Conservation (phyloP, 1,140 invertebrate species). For the Colletes latitarsis region DNA sequence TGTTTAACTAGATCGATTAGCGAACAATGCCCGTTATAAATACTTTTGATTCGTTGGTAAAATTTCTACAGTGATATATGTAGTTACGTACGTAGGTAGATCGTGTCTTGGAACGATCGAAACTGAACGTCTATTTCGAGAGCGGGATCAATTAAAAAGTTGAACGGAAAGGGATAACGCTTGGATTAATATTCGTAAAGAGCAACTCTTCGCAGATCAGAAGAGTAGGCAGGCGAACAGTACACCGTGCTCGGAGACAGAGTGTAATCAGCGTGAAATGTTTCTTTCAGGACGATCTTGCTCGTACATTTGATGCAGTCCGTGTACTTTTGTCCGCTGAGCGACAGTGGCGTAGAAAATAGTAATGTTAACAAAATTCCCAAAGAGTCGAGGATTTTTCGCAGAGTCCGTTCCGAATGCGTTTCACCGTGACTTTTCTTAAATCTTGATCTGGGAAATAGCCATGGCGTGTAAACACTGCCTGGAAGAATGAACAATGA, state of each 20-base stretch:
- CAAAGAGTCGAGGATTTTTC: neutral
- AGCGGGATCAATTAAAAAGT: slow-evolving; percentile 27
- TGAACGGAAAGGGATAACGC: slow-evolving; percentile 22
- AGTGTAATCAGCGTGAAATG: slow-evolving; percentile 69
- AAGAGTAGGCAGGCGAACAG: slow-evolving; percentile 26
- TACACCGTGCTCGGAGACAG: slow-evolving; percentile 36
- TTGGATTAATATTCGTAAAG: slow-evolving; percentile 52
- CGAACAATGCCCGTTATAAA: too few species aligned
- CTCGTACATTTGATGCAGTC: slow-evolving; percentile 51
- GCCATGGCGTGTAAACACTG: too few species aligned
- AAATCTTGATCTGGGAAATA: too few species aligned
- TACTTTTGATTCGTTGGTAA: too few species aligned
- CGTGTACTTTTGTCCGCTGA: slow-evolving; percentile 29
- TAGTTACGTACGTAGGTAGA: too few species aligned
- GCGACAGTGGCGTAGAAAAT: slow-evolving; percentile 30
- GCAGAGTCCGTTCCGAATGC: too few species aligned
- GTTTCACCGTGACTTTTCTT: too few species aligned
- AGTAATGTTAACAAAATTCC: neutral
- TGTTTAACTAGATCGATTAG: too few species aligned
- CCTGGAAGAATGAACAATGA: neutral
- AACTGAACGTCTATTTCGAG: neutral
- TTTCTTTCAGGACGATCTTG: slow-evolving; percentile 62
- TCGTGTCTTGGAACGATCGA: neutral
- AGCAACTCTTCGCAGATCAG: slow-evolving; percentile 29
- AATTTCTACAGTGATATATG: too few species aligned